Conservation (phyloP, 2,113 vertebrate species). For the Trematomus loennbergii region DNA sequence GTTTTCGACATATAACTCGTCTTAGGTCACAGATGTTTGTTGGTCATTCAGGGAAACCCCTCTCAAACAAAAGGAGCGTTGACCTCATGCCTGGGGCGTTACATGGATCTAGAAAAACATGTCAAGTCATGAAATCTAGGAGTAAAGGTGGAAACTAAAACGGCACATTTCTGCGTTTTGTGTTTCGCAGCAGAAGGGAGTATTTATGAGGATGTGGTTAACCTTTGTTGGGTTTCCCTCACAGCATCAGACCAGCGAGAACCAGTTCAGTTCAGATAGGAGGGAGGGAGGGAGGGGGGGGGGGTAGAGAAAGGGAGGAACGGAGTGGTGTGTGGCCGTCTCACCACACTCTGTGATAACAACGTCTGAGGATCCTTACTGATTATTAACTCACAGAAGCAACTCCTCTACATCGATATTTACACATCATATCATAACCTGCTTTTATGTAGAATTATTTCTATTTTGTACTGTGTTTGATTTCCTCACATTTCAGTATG, state of each 20-base stretch:
- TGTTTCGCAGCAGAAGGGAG: constrained; percentile 42
- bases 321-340: too few relatives aligned
- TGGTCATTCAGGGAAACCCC: constrained; percentile 11
- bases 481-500: too few relatives aligned
- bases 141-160: too few relatives aligned
- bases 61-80: neutral
- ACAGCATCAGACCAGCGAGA: constrained; percentile 68
- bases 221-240: constrained; percentile 60
- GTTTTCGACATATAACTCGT: too few relatives aligned
- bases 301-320: constrained; percentile 1
- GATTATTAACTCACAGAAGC: too few relatives aligned
- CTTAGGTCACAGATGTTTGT: neutral
- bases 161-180: neutral
- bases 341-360: too few relatives aligned
- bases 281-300: neutral
- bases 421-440: too few relatives aligned
- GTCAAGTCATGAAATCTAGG: constrained; percentile 44
- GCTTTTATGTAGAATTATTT: too few relatives aligned
- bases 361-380: too few relatives aligned
- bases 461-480: too few relatives aligned
- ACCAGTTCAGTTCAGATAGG: constrained; percentile 77
- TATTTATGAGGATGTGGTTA: constrained; percentile 62
- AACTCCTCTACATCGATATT: too few relatives aligned
- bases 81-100: neutral
- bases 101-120: too few relatives aligned